Conservation (phyloP, 2,113 vertebrate species). For the Varanus komodoensis region DNA sequence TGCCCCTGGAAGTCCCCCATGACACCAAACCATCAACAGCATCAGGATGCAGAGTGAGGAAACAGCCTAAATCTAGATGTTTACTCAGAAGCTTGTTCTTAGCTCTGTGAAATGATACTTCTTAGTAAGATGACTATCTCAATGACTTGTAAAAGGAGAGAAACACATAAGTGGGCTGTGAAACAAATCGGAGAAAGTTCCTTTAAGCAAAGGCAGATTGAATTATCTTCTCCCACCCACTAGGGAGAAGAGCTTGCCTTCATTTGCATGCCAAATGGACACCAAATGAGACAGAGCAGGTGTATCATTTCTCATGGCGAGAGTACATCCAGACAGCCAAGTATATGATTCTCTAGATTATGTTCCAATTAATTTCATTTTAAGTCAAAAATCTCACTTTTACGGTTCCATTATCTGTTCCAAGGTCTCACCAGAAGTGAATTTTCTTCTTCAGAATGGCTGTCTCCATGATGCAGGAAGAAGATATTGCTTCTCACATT, state of each 20-base stretch:
- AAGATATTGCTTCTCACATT: not conserved
- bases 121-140: not conserved
- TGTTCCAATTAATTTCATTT: constrained; percentile 42
- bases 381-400: not conserved
- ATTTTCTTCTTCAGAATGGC: not conserved
- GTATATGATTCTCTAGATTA: constrained; percentile 3
- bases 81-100: not conserved
- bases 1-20: not conserved
- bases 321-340: constrained; percentile 12
- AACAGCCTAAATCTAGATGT: not conserved
- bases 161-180: not conserved
- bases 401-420: constrained; percentile 13
- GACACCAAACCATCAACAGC: not conserved
- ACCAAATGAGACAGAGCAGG: constrained; percentile 7
- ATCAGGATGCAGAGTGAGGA: not conserved
- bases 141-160: not conserved
- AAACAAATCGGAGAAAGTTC: not conserved
- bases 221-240: not conserved
- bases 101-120: not conserved
- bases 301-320: not conserved
- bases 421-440: not conserved
- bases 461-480: not conserved
- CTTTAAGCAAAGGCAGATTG: constrained; percentile 1
- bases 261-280: not conserved
- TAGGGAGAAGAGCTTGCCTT: constrained; percentile 3